phyloP scores from a whole-genome alignment of 2,113 vertebrate genomes.

The Lontra canadensis region DNA sequence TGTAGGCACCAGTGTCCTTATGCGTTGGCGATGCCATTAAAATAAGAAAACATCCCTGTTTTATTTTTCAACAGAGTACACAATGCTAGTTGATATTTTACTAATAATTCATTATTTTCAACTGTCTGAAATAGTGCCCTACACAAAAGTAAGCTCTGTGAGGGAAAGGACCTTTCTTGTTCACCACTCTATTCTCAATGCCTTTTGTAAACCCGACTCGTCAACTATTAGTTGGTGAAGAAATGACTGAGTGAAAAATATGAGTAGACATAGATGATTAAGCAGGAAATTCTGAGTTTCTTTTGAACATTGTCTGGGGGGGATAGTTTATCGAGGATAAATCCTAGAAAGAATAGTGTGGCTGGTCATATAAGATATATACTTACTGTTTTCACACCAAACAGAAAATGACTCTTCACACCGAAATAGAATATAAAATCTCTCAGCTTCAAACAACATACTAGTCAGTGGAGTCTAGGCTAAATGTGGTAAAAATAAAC shows the following conservation, averaged over 20 bases:
- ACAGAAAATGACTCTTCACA: background rate
- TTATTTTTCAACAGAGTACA: background rate
- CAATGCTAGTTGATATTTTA: background rate
- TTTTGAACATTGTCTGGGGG: background rate
- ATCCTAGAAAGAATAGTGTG: background rate
- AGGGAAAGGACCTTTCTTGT: background rate
- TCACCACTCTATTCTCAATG: background rate
- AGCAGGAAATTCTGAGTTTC: background rate
- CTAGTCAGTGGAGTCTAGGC: background rate
- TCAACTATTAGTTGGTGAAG: background rate
- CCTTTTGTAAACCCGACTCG: background rate
- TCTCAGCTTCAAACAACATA: background rate
- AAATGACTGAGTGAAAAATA: background rate
- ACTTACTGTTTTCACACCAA: background rate
- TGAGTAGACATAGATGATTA: background rate
- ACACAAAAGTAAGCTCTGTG: background rate
- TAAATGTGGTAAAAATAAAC: background rate
- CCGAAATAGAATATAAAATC: background rate
- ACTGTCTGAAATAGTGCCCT: background rate
- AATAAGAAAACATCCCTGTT: background rate
- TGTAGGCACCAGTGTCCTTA: background rate
- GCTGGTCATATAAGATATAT: background rate
- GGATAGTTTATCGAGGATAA: background rate
- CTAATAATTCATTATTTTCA: background rate
- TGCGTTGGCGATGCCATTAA: background rate